Base-by-base conservation (phyloP, 2,797 vertebrate genomes). In the Natrix natrix region DNA sequence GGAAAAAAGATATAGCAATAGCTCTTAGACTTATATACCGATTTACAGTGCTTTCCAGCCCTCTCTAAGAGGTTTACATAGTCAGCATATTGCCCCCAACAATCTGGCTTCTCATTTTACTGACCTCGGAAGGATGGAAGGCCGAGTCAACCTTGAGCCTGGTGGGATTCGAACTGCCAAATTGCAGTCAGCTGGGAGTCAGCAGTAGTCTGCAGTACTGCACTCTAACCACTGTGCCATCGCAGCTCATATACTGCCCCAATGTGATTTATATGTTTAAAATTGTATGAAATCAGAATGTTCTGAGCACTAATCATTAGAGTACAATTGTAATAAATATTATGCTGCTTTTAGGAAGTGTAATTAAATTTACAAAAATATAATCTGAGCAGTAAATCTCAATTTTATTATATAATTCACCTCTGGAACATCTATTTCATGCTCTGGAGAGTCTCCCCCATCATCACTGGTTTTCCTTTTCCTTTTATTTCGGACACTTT, bases 401-500 rank as follows among this genome's bases (percentile, higher is more conserved):
- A 8, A 20, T 52, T 83, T 83, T 28, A 83, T 86, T 56, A 87
- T n/a, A 24, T 24, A 55, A 48, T 91, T 95, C 96, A 99, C 99
- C 99, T 99, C 99, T 0, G 99, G 99, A 55, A 99, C 98, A 96
- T 99, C 99, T 0, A 98, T 98, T 0, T 99, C 99, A 0, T 99
- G 99, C 92, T 99, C 99, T 1, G 99, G 99, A 90, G 99, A 99
- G 92, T 99, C 99, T n/a, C 99, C 99, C 0, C 99, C 99, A 16
- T 99, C 99, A 20, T 99, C 99, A 0, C 99, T 99, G 0, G 99
- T 99, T 98, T 99, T 99, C 95, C 99, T 98, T 98, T 99, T 99
- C 94, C 99, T 98, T 97, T 99, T 99, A 97, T 99, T 99, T 94
- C 99, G 98, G 89, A 99, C 99, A 1, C 99, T 99, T 95, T 99